Evolutionary conservation across 2,797 vertebrate species (phyloP).

Genomic region (Orestias chungarensis): DNA sequence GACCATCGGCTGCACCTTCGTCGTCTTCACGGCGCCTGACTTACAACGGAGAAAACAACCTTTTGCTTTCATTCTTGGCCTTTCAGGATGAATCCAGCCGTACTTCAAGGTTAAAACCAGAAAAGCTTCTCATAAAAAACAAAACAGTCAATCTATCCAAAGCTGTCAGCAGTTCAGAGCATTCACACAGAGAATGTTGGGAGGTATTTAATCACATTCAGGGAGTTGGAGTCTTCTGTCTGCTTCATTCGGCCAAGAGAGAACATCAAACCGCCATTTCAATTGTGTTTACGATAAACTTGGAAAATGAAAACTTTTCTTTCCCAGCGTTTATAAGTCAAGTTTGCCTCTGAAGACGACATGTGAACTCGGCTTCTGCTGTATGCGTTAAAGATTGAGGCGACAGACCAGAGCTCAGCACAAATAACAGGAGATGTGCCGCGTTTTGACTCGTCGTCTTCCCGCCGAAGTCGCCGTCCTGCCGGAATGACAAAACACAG

Average conservation of each 20-base stretch:
- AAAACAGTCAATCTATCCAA: conserved; percentile 2
- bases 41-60: background rate
- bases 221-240: conserved; percentile 12
- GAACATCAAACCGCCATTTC: conserved; percentile 6
- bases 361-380: background rate
- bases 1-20: background rate
- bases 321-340: no score
- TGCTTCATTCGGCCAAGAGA: conserved; percentile 9
- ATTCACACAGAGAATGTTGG: conserved; percentile 7
- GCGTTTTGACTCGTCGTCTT: conserved; percentile 37
- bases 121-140: conserved; percentile 22
- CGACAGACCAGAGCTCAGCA: background rate
- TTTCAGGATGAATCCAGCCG: conserved; percentile 5
- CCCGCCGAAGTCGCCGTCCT: conserved; percentile 7
- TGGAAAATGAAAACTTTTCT: conserved; percentile 10
- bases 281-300: conserved; percentile 15
- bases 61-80: conserved; percentile 8
- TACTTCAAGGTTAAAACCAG: conserved; percentile 6
- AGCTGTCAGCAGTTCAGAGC: conserved; percentile 1
- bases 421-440: conserved; percentile 29
- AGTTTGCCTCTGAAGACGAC: background rate
- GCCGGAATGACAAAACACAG: conserved; percentile 42
- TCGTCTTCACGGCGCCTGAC: background rate
- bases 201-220: conserved; percentile 31
- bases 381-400: background rate